A percentile compares a stretch with the other conserved stretches of the same genome.
phyloP scores from a whole-genome alignment of 2,888 invertebrate genomes.

The Amphipyra berbera region DNA sequence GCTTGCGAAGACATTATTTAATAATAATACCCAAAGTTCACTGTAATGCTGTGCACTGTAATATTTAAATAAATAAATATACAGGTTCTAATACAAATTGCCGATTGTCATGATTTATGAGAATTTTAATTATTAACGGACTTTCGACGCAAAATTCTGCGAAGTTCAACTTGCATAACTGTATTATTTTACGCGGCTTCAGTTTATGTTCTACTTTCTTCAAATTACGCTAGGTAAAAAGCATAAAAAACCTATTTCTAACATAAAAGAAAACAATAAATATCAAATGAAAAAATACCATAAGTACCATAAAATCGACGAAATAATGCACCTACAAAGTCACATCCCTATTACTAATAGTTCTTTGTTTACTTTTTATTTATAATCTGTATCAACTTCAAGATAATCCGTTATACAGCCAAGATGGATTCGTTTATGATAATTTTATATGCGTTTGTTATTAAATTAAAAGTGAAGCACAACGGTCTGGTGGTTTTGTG shows the following conservation, averaged over 20 bases:
- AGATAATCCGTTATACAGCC: constrained; percentile 48
- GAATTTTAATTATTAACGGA: background rate
- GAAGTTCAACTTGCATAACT: background rate
- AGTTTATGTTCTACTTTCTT: background rate
- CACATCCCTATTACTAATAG: constrained; percentile 15
- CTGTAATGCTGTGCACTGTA: background rate
- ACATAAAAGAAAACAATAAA: background rate
- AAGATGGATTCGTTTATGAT: constrained; percentile 57
- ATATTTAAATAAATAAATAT: no score
- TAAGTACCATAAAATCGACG: background rate
- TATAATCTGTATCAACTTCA: constrained; percentile 37
- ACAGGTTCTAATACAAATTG: background rate
- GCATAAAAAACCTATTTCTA: background rate
- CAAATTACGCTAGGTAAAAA: background rate
- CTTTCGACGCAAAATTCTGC: background rate
- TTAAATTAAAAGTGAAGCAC: constrained; percentile 72
- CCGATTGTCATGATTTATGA: background rate
- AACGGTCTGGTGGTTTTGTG: constrained; percentile 77
- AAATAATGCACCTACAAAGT: background rate
- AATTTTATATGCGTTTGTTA: constrained; percentile 62
- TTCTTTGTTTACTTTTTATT: constrained; percentile 36
- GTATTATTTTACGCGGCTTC: background rate
- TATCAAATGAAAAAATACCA: background rate
- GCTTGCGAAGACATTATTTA: background rate
- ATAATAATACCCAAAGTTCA: background rate